phyloP scores from a whole-genome alignment of 2,888 invertebrate genomes.

The Poecilus cupreus region DNA sequence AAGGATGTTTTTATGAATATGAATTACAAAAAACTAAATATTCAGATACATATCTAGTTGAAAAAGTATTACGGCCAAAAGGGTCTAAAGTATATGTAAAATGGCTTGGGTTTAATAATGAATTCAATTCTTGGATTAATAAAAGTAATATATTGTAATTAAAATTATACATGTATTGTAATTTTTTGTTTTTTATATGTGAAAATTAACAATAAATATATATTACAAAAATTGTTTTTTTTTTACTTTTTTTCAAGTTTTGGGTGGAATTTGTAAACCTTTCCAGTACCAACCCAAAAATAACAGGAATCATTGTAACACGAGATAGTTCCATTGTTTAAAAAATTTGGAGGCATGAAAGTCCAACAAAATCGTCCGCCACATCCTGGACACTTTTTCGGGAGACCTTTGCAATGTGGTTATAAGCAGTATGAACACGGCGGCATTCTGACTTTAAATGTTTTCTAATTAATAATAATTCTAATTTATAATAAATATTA shows the following conservation, averaged over 20 bases:
- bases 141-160: too few relatives aligned
- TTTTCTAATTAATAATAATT: too few relatives aligned
- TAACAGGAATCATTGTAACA: background rate
- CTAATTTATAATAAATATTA: too few relatives aligned
- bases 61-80: background rate
- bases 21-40: conserved; percentile 18
- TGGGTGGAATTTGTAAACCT: background rate
- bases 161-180: too few relatives aligned
- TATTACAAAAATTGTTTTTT: too few relatives aligned
- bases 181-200: too few relatives aligned
- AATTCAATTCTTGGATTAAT: too few relatives aligned
- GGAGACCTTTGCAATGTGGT: too few relatives aligned
- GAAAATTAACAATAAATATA: too few relatives aligned
- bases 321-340: background rate
- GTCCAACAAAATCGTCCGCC: background rate
- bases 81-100: background rate
- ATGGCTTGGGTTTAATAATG: conserved; percentile 1
- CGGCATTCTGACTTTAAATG: too few relatives aligned
- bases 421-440: too few relatives aligned
- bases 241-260: background rate
- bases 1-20: background rate
- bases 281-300: background rate
- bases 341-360: background rate
- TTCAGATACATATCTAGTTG: background rate
- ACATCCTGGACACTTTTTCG: background rate